Conservation (phyloP, 2,888 invertebrate genomes). For the Megastigmus dorsalis region DNA sequence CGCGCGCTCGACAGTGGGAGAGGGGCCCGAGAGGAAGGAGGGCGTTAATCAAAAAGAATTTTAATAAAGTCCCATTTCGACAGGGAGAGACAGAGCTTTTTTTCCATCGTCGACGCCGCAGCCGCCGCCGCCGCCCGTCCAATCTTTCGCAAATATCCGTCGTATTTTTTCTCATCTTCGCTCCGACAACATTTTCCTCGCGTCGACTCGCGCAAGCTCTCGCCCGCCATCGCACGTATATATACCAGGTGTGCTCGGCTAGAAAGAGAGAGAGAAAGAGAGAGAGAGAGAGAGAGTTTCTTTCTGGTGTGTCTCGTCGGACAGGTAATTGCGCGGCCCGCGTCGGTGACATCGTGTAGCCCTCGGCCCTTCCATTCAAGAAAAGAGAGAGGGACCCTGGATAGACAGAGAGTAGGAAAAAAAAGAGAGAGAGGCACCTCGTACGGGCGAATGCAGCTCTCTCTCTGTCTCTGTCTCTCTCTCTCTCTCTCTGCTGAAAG, state of each 20-base stretch:
- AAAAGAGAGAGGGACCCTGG: background rate
- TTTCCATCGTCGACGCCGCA: too few species aligned
- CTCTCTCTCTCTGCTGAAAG: too few species aligned
- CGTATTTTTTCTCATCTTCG: slow-evolving; percentile 36
- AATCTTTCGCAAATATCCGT: background rate
- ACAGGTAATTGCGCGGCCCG: slow-evolving; percentile 47
- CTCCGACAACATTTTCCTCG: background rate
- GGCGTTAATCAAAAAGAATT: slow-evolving; percentile 7
- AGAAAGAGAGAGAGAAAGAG: too few species aligned
- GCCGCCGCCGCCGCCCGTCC: background rate
- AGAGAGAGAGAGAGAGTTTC: background rate
- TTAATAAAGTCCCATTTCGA: slow-evolving; percentile 17
- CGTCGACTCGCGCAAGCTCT: background rate
- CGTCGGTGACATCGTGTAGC: slow-evolving; percentile 18
- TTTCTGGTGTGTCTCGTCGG: background rate
- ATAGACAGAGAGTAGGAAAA: slow-evolving; percentile 6
- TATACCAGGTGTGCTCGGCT: slow-evolving; percentile 47
- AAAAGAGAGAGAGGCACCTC: background rate
- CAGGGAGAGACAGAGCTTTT: too few species aligned
- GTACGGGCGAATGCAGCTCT: background rate
- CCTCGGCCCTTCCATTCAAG: background rate
- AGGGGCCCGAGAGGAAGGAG: too few species aligned
- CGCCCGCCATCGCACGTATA: background rate
- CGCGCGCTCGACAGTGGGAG: too few species aligned
- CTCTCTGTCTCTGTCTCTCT: too few species aligned